A percentile compares a stretch with the other conserved stretches of the same genome.
Evolutionary conservation across 2,797 vertebrate species (phyloP).

Genomic region (Geotrypetes seraphini): DNA sequence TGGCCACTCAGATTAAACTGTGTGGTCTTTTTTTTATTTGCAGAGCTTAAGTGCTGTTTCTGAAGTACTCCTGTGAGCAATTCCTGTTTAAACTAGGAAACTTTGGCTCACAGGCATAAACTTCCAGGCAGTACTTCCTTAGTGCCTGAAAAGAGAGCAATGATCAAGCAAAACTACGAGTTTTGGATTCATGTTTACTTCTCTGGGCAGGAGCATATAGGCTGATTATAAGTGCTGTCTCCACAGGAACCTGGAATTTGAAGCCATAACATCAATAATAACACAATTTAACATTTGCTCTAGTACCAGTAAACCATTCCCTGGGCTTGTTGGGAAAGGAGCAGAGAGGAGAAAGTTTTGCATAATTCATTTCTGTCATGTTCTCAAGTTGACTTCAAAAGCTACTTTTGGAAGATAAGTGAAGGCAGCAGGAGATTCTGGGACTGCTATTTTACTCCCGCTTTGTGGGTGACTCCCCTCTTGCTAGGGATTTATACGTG

Average conservation of each 20-base stretch:
- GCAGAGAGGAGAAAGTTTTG: not conserved
- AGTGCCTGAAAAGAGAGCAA: conserved; percentile 5
- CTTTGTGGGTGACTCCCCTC: conserved; percentile 15
- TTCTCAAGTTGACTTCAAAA: conserved; percentile 14
- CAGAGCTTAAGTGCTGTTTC: conserved; percentile 24
- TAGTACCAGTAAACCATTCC: too few relatives aligned
- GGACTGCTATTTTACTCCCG: conserved; percentile 23
- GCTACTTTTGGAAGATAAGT: conserved; percentile 11
- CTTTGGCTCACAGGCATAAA: conserved; percentile 18
- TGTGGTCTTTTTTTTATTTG: too few relatives aligned
- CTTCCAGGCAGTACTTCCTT: conserved; percentile 9
- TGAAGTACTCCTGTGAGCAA: conserved; percentile 12
- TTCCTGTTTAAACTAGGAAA: conserved; percentile 19
- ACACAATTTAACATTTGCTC: conserved; percentile 7
- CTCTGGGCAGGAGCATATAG: not conserved
- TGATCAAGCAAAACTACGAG: conserved; percentile 10
- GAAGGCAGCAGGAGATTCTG: conserved; percentile 12
- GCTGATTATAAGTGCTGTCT: not conserved
- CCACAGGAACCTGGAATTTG: not conserved
- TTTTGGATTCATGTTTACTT: conserved; percentile 1
- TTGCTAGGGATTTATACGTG: conserved; percentile 13
- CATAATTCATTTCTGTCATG: not conserved
- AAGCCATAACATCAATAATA: not conserved
- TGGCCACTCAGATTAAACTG: too few relatives aligned
- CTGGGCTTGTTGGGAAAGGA: too few relatives aligned